Base-by-base conservation (phyloP, 2,113 vertebrate genomes). In the Galemys pyrenaicus region DNA sequence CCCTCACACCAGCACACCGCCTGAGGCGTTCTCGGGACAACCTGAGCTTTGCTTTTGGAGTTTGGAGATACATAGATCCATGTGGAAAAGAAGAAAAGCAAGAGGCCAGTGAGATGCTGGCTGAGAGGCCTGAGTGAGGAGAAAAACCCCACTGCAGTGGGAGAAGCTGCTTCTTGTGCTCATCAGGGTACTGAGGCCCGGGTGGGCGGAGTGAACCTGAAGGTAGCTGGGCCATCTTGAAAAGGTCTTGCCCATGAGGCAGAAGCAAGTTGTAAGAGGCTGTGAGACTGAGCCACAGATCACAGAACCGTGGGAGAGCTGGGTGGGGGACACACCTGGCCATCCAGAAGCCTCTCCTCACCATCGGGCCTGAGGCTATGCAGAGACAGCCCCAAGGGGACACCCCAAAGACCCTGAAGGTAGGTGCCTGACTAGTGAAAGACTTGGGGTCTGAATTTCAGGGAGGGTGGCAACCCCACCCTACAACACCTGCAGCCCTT, bases 301-400 rank as follows among this genome's bases (percentile, higher is more conserved):
- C 68, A 44, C 19, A 62, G 74, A 74, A 8, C 30, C 39, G 10
- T 51, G 49, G 49, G 7, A 16, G 49, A 32, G 20, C 0, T 6
- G 37, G 11, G 3, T 56, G 54, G 20, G 6, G 16, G 11, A 35
- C 0, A 0, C 6, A 17, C 12, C 13, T 1, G 6, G 20, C 0
- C 24, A 39, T 41, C 56, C 37, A 41, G 16, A 35, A 74, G 41
- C 9, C 1, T 9, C 60, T 9, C 16, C 20, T 13, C 1, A 4
- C 46, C 4, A 9, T 17, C 26, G 5, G 80, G 74, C 39, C 39
- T 15, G 22, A 44, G 20, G 32, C 49, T 22, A 0, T 17, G 35
- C 37, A 49, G 54, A 68, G 15, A 77, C 16, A 0, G 1, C 75
- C 56, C 54, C 41, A 32, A 8, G 16, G 41, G 39, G 28, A 49